Evolutionary conservation across 2,113 vertebrate species (phyloP).

Genomic region (Ptyas mucosa): DNA sequence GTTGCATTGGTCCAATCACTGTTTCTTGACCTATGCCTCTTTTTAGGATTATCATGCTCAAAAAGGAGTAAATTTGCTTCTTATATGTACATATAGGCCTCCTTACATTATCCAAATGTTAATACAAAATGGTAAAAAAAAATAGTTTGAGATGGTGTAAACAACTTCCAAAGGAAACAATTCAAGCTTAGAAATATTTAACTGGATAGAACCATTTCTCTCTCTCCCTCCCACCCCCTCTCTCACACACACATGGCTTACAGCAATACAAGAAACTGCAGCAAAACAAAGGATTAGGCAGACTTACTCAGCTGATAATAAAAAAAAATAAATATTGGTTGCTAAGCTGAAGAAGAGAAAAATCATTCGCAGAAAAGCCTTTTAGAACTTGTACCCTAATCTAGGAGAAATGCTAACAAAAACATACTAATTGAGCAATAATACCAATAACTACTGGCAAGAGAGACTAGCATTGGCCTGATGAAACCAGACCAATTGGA

Average conservation of each 20-base stretch:
- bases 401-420: background rate
- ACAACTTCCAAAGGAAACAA: background rate
- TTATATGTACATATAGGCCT: background rate
- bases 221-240: no score
- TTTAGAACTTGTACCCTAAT: background rate
- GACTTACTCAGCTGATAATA: background rate
- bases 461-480: background rate
- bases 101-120: background rate
- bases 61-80: background rate
- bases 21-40: background rate
- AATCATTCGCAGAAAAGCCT: background rate
- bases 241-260: background rate
- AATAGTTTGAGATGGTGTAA: background rate
- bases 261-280: background rate
- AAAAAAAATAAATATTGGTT: background rate
- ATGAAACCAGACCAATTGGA: no score
- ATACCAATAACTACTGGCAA: background rate
- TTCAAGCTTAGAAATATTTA: background rate
- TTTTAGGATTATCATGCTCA: fast-evolving
- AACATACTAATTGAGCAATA: background rate
- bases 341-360: background rate
- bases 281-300: background rate
- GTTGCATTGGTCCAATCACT: no score
- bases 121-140: background rate
- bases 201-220: background rate